Evolutionary conservation across 2,888 invertebrate species (phyloP), one percentile per base, ranked within the genome.

Genomic region (Escarpia spicata): DNA sequence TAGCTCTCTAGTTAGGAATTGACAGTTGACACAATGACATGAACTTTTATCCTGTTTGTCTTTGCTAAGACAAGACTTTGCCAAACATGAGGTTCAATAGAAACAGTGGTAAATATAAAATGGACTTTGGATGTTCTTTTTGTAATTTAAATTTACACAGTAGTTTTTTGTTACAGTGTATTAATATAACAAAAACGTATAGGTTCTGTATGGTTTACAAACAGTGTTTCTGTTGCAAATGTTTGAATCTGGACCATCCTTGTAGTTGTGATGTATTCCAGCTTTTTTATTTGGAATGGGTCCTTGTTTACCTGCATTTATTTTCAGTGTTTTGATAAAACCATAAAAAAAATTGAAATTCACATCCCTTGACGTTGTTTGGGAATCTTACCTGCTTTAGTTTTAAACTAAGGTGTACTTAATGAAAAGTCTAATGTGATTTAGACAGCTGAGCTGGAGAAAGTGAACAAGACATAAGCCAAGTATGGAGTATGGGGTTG

Each of bases 251-350:
- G 19, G 75, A 75, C 75, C 75, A 75, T 75, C 75, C 26, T 26
- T n/a, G 6, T 26, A 75, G 26, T 75, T 75, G 75, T 19, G 15
- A n/a, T 15, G 75, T 75, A 19, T 75, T 19, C 75, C 26, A 75
- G 15, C 52, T 75, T 19, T 75, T 75, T 75, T 75, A 75, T 75
- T 75, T 75, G 75, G 75, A 75, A 75, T 19, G 19, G 75, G 75
- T 75, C 19, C 75, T 75, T 75, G 75, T 75, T 75, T 26, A 75
- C 75, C 75, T 75, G 75, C 75, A 75, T 75, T 75, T 75, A 75
- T 75, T 75, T 75, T 26, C 75, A 75, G 75, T 75, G 75, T 26
- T 75, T 75, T 26, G 75, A 75, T 26, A 75, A 26, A 75, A 75
- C 15, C 75, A 15, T 75, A 75, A 75, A 75, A 52, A 75, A 26